These are phyloP conservation scores for Epinephelus coioides DNA, from an alignment of 2,797 vertebrate genomes.

Conservation along the genomic window DNA sequence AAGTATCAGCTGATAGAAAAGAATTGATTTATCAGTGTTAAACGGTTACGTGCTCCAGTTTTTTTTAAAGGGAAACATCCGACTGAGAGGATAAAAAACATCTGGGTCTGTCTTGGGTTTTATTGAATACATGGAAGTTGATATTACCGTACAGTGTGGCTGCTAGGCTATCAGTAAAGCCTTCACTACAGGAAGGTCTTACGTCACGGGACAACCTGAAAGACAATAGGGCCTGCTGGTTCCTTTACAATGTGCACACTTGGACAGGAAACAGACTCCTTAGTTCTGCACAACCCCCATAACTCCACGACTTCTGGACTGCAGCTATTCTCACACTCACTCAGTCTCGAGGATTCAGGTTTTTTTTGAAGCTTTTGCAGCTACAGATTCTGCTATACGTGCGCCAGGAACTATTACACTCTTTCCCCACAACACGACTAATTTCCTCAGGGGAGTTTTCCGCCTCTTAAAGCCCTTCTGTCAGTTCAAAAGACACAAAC, in stretches of 20 bases:
- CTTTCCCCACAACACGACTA: constrained; percentile 46
- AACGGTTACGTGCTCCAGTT: constrained; percentile 34
- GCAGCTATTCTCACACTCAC: constrained; percentile 67
- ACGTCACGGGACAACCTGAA: constrained; percentile 66
- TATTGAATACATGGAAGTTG: constrained; percentile 81
- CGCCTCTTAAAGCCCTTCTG: constrained; percentile 46
- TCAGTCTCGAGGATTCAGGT: constrained; percentile 35
- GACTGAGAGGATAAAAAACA: constrained; percentile 65
- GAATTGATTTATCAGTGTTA: constrained; percentile 55
- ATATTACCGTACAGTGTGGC: constrained; percentile 68
- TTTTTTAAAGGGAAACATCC: constrained; percentile 60
- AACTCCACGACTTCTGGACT: constrained; percentile 24
- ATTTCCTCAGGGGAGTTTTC: constrained; percentile 58
- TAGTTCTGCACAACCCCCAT: constrained; percentile 55
- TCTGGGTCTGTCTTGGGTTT: constrained; percentile 72
- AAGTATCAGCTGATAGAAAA: constrained; percentile 43
- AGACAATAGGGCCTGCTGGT: constrained; percentile 79
- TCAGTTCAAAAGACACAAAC: constrained; percentile 58
- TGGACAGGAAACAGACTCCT: constrained; percentile 73
- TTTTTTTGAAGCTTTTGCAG: constrained; percentile 15
- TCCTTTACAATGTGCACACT: constrained; percentile 71
- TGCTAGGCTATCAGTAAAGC: constrained; percentile 73
- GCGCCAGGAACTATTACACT: constrained; percentile 36
- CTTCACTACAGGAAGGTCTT: constrained; percentile 81
- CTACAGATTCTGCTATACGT: constrained; percentile 20